Percentiles rank a stretch among this genome's conserved stretches.
Conservation (phyloP, 1,140 invertebrate genomes). For the Achroia grisella region DNA sequence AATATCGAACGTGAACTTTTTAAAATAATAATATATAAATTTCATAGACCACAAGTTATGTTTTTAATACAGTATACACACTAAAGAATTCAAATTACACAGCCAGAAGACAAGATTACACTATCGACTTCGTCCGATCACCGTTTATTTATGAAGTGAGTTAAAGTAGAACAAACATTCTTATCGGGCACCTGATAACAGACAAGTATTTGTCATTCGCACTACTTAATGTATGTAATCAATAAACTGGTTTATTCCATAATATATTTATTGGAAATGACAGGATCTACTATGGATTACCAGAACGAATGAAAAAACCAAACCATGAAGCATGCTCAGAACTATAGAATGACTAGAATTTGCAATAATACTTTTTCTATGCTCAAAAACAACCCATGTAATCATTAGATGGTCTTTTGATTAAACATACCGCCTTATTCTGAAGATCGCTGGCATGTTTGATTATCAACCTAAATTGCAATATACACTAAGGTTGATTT, state of each 20-base stretch:
- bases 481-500: too few relatives aligned
- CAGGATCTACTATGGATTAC: too few relatives aligned
- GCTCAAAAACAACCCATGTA: too few relatives aligned
- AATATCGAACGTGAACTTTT: not conserved
- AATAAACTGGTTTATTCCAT: constrained; percentile 7
- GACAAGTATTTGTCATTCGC: constrained; percentile 41
- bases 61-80: not conserved
- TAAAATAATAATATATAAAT: too few relatives aligned
- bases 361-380: too few relatives aligned
- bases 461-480: too few relatives aligned
- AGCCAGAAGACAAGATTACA: constrained; percentile 17
- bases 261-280: not conserved
- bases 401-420: too few relatives aligned
- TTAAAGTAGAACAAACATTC: constrained; percentile 28
- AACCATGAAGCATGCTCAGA: too few relatives aligned
- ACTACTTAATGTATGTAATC: constrained; percentile 22
- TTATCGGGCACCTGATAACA: constrained; percentile 55
- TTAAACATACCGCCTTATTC: too few relatives aligned
- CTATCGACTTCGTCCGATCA: constrained; percentile 27
- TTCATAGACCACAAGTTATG: not conserved
- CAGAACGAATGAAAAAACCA: too few relatives aligned
- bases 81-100: constrained; percentile 8
- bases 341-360: too few relatives aligned
- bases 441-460: too few relatives aligned
- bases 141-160: constrained; percentile 42